These are phyloP conservation scores for Acanthornis magna DNA, from an alignment of 2,797 vertebrate species.

Conservation along the genomic window DNA sequence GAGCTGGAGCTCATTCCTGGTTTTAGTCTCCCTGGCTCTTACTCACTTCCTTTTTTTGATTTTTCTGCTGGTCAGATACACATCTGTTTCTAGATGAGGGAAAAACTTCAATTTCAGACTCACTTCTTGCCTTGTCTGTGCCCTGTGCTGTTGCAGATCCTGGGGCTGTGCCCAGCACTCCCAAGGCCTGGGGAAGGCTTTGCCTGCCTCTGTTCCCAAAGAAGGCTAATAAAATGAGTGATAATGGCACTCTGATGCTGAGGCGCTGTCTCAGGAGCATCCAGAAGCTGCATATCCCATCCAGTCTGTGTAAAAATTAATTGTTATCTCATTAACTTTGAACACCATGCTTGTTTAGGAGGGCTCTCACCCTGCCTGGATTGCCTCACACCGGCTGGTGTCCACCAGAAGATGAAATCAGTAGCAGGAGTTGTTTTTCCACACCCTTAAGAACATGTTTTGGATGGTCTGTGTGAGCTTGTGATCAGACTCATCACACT, in stretches of 20 bases:
- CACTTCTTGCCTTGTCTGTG: background rate
- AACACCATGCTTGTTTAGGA: background rate
- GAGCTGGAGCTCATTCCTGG: background rate
- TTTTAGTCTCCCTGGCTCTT: background rate
- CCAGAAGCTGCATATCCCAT: background rate
- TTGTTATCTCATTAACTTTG: background rate
- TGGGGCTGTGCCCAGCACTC: background rate
- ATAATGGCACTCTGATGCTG: background rate
- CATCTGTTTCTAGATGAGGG: background rate
- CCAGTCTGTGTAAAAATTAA: background rate
- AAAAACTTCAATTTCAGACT: background rate
- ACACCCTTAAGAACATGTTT: background rate
- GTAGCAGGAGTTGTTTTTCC: background rate
- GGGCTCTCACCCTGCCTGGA: background rate
- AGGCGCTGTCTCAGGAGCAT: background rate
- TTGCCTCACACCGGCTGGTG: background rate
- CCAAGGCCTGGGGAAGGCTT: too few species aligned
- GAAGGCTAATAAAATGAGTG: background rate
- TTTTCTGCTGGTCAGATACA: background rate
- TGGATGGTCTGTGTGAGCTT: background rate
- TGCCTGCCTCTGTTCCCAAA: background rate
- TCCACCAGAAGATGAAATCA: background rate
- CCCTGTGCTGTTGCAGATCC: background rate
- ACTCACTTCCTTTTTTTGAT: background rate
- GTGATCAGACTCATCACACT: background rate